A percentile compares a stretch with the other conserved stretches of the same genome.
phyloP scores from a whole-genome alignment of 2,113 vertebrate genomes.

The Aleadryas rufinucha region DNA sequence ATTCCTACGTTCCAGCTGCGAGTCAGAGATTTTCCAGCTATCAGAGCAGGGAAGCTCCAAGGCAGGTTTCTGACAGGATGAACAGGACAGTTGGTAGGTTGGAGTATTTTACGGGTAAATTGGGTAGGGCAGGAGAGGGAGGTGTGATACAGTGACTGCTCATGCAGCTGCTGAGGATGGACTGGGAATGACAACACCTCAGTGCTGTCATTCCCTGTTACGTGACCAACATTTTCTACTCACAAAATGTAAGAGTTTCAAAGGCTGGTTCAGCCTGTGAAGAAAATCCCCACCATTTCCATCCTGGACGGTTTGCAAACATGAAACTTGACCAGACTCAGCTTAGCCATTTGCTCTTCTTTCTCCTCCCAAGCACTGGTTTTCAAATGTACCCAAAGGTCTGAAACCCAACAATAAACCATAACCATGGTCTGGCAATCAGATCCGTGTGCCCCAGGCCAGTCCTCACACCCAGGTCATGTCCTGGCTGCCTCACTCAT shows the following conservation, averaged over 20 bases:
- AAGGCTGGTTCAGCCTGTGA: neutral
- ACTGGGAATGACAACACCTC: neutral
- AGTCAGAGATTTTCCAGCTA: neutral
- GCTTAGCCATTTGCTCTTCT: neutral
- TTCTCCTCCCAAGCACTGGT: neutral
- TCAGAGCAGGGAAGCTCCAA: neutral
- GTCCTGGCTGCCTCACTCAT: neutral
- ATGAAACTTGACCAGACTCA: neutral
- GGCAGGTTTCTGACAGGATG: neutral
- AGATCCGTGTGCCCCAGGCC: neutral
- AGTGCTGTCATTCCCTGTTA: neutral
- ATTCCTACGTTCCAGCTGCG: accelerated
- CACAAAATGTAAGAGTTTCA: neutral
- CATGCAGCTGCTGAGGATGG: accelerated
- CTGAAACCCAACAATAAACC: neutral
- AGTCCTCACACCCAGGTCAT: neutral
- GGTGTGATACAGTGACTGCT: neutral
- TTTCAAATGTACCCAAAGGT: neutral
- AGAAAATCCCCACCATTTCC: neutral
- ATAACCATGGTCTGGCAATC: neutral
- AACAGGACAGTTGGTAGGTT: neutral
- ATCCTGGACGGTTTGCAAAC: neutral
- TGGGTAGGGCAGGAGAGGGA: neutral
- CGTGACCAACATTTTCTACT: neutral
- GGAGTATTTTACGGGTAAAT: neutral